Base-by-base conservation (phyloP, 2,888 invertebrate species). In the Julus scanicus region DNA sequence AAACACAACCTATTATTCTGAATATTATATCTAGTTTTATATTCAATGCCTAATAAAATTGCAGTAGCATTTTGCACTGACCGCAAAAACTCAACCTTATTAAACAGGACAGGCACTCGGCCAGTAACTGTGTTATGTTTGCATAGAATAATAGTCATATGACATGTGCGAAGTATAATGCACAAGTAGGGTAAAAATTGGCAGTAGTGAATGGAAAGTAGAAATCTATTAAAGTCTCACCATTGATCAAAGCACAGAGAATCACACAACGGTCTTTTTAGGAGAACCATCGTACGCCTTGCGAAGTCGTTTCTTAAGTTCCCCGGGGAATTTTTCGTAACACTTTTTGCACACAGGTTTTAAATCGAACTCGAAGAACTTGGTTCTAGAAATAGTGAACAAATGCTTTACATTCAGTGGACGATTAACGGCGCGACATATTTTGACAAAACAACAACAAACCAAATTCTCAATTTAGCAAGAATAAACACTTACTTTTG, bases 301-400 rank as follows among this genome's bases (percentile, higher is more conserved):
- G 90, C 97, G 95, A 92, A 99, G 94, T 29, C 99, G 95, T 90
- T 97, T 96, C 89, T 98, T 95, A 91, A 99, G 93, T 93, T 99
- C 99, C 63, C 95, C 94, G 0, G 99, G 99, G 93, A 99, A 97
- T 91, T 95, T 96, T 91, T 99, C 99, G 93, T 99, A 99, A 93
- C 99, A 99, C 91, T 97, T 97, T 93, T 99, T 98, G 93, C 99
- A 99, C 15, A 97, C 98, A 53, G 99, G 99, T 91, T 98, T 97
- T 93, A 99, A 95, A 93, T 99, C 99, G 92, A 98, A 97, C 93
- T 99, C 99, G 93, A 98, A 99, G 94, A 99, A 99, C 93, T 99
- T 99, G 83, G 98, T 97, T 63, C 89, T 90, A 71, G 63, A 88
- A 89, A 88, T 13, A 44, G 63, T 13, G 63, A 63, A n/a, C 44